Base-by-base conservation (phyloP, 2,113 vertebrate species). In the Manacus vitellinus region DNA sequence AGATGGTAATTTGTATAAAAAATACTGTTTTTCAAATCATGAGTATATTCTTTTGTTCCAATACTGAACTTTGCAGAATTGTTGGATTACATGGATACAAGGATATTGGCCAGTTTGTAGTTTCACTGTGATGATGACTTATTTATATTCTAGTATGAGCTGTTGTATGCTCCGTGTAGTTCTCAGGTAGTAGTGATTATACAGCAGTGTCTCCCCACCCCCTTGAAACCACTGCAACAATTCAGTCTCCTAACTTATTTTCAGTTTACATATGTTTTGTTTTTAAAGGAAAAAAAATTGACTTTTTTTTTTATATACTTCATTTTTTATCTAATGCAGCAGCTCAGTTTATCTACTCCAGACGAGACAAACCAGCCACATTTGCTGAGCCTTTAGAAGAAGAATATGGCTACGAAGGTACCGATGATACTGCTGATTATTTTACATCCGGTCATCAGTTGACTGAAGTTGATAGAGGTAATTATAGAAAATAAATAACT, bases 341-440 rank as follows among this genome's bases (percentile, higher is more conserved):
- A 93, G 99, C 99, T 97, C 99, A 99, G 44, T 99, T 99, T 97
- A 99, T 99, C 96, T 99, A 99, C 96, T 99, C 99, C 15, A 98
- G 98, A 85, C 98, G 98, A 96, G 99, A 99, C 74, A 98, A 98
- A 67, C 98, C 98, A 81, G 73, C 95, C 63, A 95, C 98, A 12
- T 98, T 95, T 86, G 98, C 98, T 82, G 98, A 99, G 67, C 98
- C 98, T 4, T 95, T 99, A 85, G 99, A 99, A 95, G 99, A 99
- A 94, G 98, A 98, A 82, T 97, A 98, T 95, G 97, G 78, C 73
- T 95, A 41, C 76, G 98, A 98, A 97, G 98, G 98, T 89, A 83
- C 91, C 66, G 98, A 98, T 97, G 97, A 97, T n/a, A 85, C 97
- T 75, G 97, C 97, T 31, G 97, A 95, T 95, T 98, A 97, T 44